These are phyloP conservation scores for Glossosoma conforme DNA, from an alignment of 1,140 invertebrate species.

Conservation along the genomic window DNA sequence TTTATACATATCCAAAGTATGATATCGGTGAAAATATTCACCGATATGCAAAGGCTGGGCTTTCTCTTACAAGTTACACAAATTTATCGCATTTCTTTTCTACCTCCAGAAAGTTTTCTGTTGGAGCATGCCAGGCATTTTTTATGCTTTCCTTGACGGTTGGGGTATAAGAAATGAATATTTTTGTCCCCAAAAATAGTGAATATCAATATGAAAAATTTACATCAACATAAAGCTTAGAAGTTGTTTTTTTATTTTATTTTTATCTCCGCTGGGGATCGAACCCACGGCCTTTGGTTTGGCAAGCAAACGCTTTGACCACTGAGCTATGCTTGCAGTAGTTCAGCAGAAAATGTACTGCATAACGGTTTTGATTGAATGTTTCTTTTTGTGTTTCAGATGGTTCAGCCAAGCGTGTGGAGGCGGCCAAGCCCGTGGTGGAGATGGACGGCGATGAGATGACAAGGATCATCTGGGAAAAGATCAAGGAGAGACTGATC, in stretches of 20 bases:
- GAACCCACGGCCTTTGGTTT: too few species aligned
- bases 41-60: not conserved
- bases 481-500: slow-evolving; percentile 84
- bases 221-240: too few species aligned
- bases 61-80: not conserved
- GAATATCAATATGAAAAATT: too few species aligned
- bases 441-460: slow-evolving; percentile 94
- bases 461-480: slow-evolving; percentile 84
- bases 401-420: slow-evolving; percentile 56
- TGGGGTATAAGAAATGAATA: not conserved
- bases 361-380: too few species aligned
- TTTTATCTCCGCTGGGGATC: too few species aligned
- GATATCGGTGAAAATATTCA: not conserved
- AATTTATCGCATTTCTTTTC: not conserved
- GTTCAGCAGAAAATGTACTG: too few species aligned
- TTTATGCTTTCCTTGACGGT: not conserved
- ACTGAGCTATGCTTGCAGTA: too few species aligned
- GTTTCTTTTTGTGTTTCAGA: slow-evolving; percentile 46
- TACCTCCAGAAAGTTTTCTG: not conserved
- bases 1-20: too few species aligned
- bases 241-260: not conserved
- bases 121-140: not conserved
- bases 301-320: too few species aligned
- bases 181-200: too few species aligned
- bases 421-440: slow-evolving; percentile 70